These are phyloP conservation scores for Isoperla grammatica DNA, from an alignment of 2,888 invertebrate genomes.

Conservation along the genomic window DNA sequence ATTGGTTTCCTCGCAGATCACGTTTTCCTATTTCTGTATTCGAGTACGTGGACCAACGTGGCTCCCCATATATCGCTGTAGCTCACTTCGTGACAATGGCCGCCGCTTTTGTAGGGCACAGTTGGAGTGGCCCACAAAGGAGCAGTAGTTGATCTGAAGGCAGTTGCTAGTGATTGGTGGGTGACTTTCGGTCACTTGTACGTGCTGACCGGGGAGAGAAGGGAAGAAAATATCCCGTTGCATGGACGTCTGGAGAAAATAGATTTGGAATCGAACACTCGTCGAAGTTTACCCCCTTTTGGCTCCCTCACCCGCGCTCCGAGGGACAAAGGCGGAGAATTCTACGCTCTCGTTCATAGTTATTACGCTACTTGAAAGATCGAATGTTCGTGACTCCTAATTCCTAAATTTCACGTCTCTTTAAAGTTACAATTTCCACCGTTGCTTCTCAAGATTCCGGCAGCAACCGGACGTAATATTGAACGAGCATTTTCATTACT, in stretches of 20 bases:
- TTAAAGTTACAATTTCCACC: neutral
- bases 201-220: neutral
- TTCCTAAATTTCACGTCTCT: conserved; percentile 5
- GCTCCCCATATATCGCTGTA: too few relatives aligned
- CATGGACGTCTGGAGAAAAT: conserved; percentile 12
- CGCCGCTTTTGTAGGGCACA: too few relatives aligned
- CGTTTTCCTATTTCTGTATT: too few relatives aligned
- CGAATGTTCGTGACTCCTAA: conserved; percentile 7
- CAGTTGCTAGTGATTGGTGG: too few relatives aligned
- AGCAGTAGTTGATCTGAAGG: too few relatives aligned
- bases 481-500: conserved; percentile 3
- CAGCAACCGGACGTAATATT: neutral
- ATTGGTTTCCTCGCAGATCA: too few relatives aligned
- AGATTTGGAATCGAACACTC: conserved; percentile 11
- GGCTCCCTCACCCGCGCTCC: too few relatives aligned
- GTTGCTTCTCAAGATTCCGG: too few relatives aligned
- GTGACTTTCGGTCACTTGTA: neutral
- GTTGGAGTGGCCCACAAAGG: too few relatives aligned
- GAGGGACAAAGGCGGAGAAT: too few relatives aligned
- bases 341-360: neutral
- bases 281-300: neutral
- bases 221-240: neutral
- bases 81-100: too few relatives aligned
- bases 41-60: too few relatives aligned
- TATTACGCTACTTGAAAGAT: conserved; percentile 4